Conservation (phyloP, 2,888 invertebrate species). For the Frankliniella fusca region DNA sequence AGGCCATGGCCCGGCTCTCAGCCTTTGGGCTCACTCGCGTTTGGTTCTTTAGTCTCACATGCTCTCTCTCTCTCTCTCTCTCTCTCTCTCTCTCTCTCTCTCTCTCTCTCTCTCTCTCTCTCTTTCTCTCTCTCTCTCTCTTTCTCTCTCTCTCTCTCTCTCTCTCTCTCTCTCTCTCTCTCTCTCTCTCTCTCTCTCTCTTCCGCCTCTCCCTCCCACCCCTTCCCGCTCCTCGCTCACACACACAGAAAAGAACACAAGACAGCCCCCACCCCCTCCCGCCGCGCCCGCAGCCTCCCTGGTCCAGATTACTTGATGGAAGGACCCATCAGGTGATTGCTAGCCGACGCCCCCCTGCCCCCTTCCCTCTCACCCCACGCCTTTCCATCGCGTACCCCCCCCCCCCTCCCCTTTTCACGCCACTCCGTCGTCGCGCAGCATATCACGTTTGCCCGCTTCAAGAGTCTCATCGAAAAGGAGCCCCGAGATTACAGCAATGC, state of each 20-base stretch:
- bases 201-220: too few species aligned
- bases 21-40: too few species aligned
- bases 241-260: not conserved
- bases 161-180: too few species aligned
- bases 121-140: too few species aligned
- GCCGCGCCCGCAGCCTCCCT: not conserved
- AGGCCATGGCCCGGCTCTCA: too few species aligned
- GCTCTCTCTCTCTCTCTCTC: too few species aligned
- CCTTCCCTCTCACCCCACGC: not conserved
- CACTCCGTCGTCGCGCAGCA: not conserved
- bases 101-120: too few species aligned
- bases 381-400: not conserved
- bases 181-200: too few species aligned
- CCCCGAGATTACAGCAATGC: conserved; percentile 1
- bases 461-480: conserved; percentile 9
- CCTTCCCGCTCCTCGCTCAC: too few species aligned
- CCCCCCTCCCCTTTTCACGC: not conserved
- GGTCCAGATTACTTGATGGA: conserved; percentile 26
- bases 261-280: not conserved
- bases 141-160: not conserved
- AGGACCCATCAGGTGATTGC: conserved; percentile 21
- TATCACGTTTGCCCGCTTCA: conserved; percentile 3
- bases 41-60: too few species aligned
- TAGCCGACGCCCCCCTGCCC: not conserved
- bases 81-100: too few species aligned